These are phyloP conservation scores for Bhutanitis thaidina DNA, from an alignment of 2,888 invertebrate genomes.

Conservation along the genomic window DNA sequence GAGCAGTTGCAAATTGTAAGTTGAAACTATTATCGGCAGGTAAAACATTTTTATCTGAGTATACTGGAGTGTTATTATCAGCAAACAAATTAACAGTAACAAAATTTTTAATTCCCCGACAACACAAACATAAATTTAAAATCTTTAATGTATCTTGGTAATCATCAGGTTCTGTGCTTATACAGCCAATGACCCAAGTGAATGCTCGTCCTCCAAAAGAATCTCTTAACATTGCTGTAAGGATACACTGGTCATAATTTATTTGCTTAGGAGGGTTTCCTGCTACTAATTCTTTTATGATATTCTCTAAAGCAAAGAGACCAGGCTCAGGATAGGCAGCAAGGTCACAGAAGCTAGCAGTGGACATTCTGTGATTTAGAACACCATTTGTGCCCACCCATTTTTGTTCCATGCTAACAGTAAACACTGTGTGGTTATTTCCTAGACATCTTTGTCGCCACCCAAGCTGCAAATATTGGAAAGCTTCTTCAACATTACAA, in stretches of 20 bases:
- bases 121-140: constrained; percentile 83
- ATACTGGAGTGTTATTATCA: constrained; percentile 81
- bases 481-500: constrained; percentile 85
- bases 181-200: constrained; percentile 85
- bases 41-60: constrained; percentile 53
- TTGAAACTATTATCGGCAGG: constrained; percentile 80
- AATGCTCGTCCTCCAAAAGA: constrained; percentile 88
- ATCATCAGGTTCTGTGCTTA: constrained; percentile 85
- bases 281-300: constrained; percentile 79
- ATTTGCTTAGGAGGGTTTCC: constrained; percentile 76
- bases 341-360: constrained; percentile 87
- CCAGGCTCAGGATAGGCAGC: constrained; percentile 82
- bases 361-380: constrained; percentile 85
- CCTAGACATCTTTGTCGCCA: constrained; percentile 78
- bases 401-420: constrained; percentile 86
- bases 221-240: constrained; percentile 85
- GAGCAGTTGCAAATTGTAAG: constrained; percentile 89
- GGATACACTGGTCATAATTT: constrained; percentile 82
- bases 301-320: constrained; percentile 82
- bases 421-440: constrained; percentile 85
- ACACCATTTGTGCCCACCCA: constrained; percentile 84
- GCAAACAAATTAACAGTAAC: constrained; percentile 86
- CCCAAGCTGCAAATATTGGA: constrained; percentile 85
- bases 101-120: constrained; percentile 84
- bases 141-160: constrained; percentile 85